These are phyloP conservation scores for Saccostrea glomerata DNA, from an alignment of 1,140 invertebrate genomes.

Conservation along the genomic window DNA sequence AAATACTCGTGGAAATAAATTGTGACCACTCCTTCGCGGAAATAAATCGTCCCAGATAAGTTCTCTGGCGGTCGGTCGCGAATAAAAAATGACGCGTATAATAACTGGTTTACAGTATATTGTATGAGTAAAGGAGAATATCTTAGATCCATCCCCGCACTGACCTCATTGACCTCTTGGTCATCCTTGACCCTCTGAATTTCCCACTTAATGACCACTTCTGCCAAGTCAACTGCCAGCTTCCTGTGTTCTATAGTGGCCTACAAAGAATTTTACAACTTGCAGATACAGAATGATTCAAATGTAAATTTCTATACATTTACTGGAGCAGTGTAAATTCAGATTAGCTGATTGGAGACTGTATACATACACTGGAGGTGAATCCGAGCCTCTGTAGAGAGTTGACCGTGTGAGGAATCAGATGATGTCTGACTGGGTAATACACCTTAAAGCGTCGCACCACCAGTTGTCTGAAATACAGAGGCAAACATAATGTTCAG, in stretches of 20 bases:
- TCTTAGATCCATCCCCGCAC: slow-evolving; percentile 43
- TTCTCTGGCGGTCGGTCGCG: no score
- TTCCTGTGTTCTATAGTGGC: slow-evolving; percentile 94
- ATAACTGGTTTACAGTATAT: no score
- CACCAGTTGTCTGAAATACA: slow-evolving; percentile 83
- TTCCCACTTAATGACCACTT: slow-evolving; percentile 99
- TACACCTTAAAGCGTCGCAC: slow-evolving; percentile 97
- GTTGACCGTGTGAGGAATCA: slow-evolving; percentile 96
- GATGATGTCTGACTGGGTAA: slow-evolving; percentile 95
- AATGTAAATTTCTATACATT: neutral
- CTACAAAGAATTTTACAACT: slow-evolving; percentile 55
- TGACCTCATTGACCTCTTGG: slow-evolving; percentile 66
- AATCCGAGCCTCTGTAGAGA: slow-evolving; percentile 96
- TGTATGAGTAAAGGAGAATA: neutral
- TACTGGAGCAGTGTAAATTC: no score
- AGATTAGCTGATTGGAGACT: no score
- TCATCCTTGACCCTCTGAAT: slow-evolving; percentile 88
- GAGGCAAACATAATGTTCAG: neutral
- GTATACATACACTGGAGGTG: slow-evolving; percentile 85
- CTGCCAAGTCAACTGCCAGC: slow-evolving; percentile 96
- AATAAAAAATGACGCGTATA: no score
- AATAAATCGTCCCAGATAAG: no score
- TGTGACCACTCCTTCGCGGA: no score
- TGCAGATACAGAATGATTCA: neutral
- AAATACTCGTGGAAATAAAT: no score